Percentiles rank a stretch among this genome's conserved stretches.
Evolutionary conservation across 1,140 invertebrate genomes (phyloP).

Genomic region (Drosophila sulfurigaster): DNA sequence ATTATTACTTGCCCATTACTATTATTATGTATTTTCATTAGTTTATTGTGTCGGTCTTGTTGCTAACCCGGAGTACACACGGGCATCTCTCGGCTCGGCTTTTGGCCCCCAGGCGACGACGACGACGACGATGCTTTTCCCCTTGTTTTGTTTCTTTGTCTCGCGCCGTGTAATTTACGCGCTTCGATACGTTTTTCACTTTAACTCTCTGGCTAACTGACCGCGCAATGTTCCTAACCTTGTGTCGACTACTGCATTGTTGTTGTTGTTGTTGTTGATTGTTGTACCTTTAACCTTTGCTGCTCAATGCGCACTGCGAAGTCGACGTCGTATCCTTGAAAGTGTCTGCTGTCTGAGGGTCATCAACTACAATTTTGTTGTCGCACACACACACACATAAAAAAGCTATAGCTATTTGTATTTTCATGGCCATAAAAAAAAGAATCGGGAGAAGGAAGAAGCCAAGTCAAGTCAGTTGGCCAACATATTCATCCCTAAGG

Average conservation of each 20-base stretch:
- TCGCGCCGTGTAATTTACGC: conserved; percentile 58
- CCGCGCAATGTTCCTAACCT: conserved; percentile 70
- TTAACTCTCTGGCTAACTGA: conserved; percentile 42
- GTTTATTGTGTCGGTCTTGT: conserved; percentile 36
- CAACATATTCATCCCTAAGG: background rate
- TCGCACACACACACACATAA: conserved; percentile 20
- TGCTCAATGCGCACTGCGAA: conserved; percentile 44
- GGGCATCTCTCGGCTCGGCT: background rate
- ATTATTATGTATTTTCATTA: conserved; percentile 67
- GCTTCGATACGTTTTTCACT: conserved; percentile 41
- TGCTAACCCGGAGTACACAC: conserved; percentile 15
- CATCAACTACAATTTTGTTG: conserved; percentile 78
- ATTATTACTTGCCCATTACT: conserved; percentile 24
- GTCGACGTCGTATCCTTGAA: conserved; percentile 71
- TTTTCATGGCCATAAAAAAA: conserved; percentile 41
- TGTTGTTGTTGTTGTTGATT: conserved; percentile 40
- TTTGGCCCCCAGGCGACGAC: background rate
- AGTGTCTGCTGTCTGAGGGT: conserved; percentile 76
- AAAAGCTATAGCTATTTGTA: background rate
- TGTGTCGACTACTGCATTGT: conserved; percentile 40
- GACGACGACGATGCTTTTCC: background rate
- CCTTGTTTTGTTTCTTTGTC: conserved; percentile 9
- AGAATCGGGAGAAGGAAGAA: conserved; percentile 31
- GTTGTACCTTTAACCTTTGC: conserved; percentile 80
- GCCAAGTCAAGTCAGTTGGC: background rate